phyloP scores from a whole-genome alignment of 2,113 vertebrate species.

The Colaptes auratus region DNA sequence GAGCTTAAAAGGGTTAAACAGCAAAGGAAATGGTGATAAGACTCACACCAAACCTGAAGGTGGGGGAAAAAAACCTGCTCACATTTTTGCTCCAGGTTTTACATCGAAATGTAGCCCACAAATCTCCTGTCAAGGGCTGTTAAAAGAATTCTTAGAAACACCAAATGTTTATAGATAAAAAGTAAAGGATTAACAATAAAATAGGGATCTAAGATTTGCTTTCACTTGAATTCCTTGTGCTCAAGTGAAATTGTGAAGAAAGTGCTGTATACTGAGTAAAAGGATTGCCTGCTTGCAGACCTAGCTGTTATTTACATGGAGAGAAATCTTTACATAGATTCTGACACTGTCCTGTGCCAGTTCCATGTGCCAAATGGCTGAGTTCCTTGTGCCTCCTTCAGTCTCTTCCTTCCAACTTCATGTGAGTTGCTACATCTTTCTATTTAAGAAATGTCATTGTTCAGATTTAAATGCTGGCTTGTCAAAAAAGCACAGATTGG shows the following conservation, averaged over 20 bases:
- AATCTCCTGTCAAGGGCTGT: neutral
- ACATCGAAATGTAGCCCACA: neutral
- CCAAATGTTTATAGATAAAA: neutral
- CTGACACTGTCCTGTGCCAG: neutral
- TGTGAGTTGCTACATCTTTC: neutral
- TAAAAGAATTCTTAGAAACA: conserved; percentile 5
- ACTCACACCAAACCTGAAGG: neutral
- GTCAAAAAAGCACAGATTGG: neutral
- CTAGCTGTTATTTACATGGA: neutral
- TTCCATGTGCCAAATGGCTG: neutral
- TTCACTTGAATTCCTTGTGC: neutral
- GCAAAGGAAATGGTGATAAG: neutral
- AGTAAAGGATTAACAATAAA: neutral
- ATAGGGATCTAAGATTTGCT: neutral
- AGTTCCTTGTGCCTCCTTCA: neutral
- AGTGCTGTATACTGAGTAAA: neutral
- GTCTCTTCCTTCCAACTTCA: neutral
- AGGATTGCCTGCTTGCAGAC: neutral
- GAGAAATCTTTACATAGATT: neutral
- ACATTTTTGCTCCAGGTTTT: neutral
- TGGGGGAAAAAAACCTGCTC: neutral
- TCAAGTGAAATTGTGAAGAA: neutral
- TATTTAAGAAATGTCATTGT: neutral
- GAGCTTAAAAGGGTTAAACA: neutral
- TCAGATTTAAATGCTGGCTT: neutral